A percentile compares a stretch with the other conserved stretches of the same genome.
Conservation (phyloP, 2,797 vertebrate genomes). For the Intellagama lesueurii region DNA sequence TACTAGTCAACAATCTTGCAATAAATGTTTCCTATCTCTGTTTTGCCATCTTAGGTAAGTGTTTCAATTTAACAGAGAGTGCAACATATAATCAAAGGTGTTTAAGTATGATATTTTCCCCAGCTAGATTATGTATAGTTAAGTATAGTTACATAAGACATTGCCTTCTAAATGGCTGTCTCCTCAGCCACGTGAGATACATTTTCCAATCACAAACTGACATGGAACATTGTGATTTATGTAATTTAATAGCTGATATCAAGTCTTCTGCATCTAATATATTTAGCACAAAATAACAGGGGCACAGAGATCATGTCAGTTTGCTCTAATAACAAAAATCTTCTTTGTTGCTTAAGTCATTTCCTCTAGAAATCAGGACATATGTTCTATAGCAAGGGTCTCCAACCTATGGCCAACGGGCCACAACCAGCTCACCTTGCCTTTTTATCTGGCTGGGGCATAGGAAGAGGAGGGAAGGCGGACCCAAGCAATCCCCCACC, state of each 20-base stretch:
- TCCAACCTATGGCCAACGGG: too few relatives aligned
- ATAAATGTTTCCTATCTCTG: conserved; percentile 23
- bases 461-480: too few relatives aligned
- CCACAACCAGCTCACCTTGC: too few relatives aligned
- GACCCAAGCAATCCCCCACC: too few relatives aligned
- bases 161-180: conserved; percentile 7
- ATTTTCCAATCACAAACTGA: background rate
- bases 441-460: too few relatives aligned
- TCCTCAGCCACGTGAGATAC: background rate
- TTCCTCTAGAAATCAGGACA: background rate
- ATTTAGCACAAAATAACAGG: background rate
- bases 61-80: conserved; percentile 34
- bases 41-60: conserved; percentile 1
- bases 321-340: background rate
- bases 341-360: too few relatives aligned
- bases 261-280: background rate
- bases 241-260: background rate
- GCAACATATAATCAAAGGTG: conserved; percentile 11
- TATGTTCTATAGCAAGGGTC: background rate
- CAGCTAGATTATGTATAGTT: conserved; percentile 15
- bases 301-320: background rate
- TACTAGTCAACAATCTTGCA: conserved; percentile 4
- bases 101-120: conserved; percentile 35
- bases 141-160: conserved; percentile 24
- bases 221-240: background rate